Conservation (phyloP, 2,797 vertebrate genomes). For the Phrynocephalus forsythii region DNA sequence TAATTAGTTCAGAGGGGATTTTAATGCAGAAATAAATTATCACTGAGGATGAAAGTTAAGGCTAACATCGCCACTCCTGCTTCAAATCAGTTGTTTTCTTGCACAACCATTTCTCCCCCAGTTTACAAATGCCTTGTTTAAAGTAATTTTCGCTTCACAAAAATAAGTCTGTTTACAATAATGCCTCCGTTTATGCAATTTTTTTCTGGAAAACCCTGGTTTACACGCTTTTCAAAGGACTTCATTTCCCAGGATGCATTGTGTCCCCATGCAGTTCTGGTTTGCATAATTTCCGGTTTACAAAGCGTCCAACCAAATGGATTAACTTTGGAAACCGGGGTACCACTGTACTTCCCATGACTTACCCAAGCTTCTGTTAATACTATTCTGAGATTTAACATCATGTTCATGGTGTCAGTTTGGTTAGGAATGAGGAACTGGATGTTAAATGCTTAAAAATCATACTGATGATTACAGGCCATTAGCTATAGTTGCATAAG, state of each 20-base stretch:
- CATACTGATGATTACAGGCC: background rate
- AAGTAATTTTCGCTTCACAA: too few relatives aligned
- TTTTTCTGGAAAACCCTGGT: too few relatives aligned
- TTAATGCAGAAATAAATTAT: background rate
- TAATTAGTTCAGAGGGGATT: background rate
- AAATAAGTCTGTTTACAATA: too few relatives aligned
- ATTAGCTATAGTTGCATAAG: background rate
- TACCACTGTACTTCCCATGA: background rate
- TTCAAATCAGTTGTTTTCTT: background rate
- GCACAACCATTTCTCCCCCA: background rate
- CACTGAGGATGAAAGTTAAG: background rate
- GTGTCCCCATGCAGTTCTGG: too few relatives aligned
- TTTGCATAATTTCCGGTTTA: too few relatives aligned
- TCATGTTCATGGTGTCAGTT: background rate
- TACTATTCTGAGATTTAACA: background rate
- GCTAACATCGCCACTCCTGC: background rate
- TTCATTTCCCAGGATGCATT: too few relatives aligned
- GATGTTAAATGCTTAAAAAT: background rate
- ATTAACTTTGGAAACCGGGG: too few relatives aligned
- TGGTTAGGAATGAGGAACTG: too few relatives aligned
- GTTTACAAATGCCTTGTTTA: too few relatives aligned
- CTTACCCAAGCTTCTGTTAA: background rate
- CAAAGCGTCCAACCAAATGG: too few relatives aligned
- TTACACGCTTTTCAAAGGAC: too few relatives aligned
- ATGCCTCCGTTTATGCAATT: too few relatives aligned